These are phyloP conservation scores for Poecile atricapillus DNA, from an alignment of 2,113 vertebrate species.

Conservation along the genomic window DNA sequence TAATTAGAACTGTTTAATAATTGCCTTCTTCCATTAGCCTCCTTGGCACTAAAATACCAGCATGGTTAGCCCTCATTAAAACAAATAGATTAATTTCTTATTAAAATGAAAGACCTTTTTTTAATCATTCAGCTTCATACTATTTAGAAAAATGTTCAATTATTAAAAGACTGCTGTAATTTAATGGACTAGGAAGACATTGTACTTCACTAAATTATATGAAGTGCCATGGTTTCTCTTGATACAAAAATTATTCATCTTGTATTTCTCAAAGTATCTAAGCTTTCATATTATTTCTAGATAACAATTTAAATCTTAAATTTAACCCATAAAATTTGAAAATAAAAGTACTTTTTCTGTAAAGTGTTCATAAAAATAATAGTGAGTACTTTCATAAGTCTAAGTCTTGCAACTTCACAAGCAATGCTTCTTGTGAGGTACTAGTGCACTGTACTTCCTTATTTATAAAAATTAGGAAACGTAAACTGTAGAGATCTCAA, in stretches of 20 bases:
- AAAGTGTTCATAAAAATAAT: not conserved
- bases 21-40: not conserved
- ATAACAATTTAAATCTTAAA: not conserved
- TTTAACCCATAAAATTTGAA: not conserved
- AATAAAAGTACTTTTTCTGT: not conserved
- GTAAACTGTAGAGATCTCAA: not conserved
- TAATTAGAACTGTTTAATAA: not conserved
- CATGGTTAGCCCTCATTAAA: slow-evolving; percentile 1
- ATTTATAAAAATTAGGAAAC: not conserved
- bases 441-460: not conserved
- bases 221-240: not conserved
- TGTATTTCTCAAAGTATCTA: not conserved
- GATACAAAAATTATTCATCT: not conserved
- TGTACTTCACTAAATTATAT: not conserved
- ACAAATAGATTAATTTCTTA: slow-evolving; percentile 35
- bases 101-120: slow-evolving; percentile 8
- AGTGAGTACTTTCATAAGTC: not conserved
- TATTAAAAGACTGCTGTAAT: slow-evolving; percentile 37
- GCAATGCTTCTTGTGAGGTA: not conserved
- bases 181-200: not conserved
- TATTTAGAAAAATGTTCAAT: slow-evolving; percentile 41
- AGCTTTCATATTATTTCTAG: not conserved
- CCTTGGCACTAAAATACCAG: not conserved
- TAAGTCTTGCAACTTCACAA: not conserved
- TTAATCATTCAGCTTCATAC: slow-evolving; percentile 24